Conservation (phyloP, 2,888 invertebrate species). For the Dryobota labecula region DNA sequence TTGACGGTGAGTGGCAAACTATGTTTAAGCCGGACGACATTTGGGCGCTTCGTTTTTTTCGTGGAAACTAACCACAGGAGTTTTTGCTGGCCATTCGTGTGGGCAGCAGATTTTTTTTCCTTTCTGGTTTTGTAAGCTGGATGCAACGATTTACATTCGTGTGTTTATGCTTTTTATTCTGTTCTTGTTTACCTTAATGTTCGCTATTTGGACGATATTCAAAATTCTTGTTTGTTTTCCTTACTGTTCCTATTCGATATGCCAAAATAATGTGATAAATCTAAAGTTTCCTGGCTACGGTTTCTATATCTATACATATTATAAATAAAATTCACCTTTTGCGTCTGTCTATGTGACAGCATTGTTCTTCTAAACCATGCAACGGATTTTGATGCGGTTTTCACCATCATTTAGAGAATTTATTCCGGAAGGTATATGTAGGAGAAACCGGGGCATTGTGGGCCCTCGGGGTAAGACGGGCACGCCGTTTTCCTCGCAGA, state of each 20-base stretch:
- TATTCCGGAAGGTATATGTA: too few relatives aligned
- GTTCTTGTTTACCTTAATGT: conserved; percentile 27
- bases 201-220: conserved; percentile 22
- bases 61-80: conserved; percentile 28
- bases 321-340: too few relatives aligned
- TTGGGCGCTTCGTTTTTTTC: conserved; percentile 29
- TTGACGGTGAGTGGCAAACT: conserved; percentile 55
- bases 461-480: too few relatives aligned
- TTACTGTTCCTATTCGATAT: neutral
- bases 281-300: neutral
- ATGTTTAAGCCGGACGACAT: conserved; percentile 56
- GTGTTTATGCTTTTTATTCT: conserved; percentile 14
- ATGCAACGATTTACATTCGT: conserved; percentile 24
- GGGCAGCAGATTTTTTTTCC: conserved; percentile 16
- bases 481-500: too few relatives aligned
- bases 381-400: too few relatives aligned
- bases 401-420: too few relatives aligned
- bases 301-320: too few relatives aligned
- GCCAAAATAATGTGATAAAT: neutral
- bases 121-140: conserved; percentile 22
- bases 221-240: conserved; percentile 32
- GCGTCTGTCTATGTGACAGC: too few relatives aligned
- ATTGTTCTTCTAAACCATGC: too few relatives aligned
- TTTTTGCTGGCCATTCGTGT: conserved; percentile 27
- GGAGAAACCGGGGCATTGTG: too few relatives aligned